Base-by-base conservation (phyloP, 2,113 vertebrate species). In the Ictidomys tridecemlineatus region DNA sequence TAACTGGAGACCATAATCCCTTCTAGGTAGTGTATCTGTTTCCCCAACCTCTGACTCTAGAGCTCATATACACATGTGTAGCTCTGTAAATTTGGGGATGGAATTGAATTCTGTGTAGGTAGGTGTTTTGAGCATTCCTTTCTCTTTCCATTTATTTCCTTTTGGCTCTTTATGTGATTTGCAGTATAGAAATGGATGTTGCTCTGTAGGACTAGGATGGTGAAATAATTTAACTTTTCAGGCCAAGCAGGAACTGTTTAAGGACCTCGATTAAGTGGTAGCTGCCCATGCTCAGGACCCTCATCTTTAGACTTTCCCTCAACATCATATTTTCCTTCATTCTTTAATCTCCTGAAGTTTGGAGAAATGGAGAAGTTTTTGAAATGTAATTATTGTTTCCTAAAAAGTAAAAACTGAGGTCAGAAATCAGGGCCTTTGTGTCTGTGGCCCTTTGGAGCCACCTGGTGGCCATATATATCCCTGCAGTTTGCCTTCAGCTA, bases 341-440 rank as follows among this genome's bases (percentile, higher is more conserved):
- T 14, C 14, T 97, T 92, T 58, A 56, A 8, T 94, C 61, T 97
- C 37, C 20, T 48, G n/a, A 67, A 89, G 82, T 85, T 94, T 77
- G 28, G 73, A 91, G 90, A 94, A 85, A 77, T 87, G n/a, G n/a
- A n/a, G n/a, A n/a, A n/a, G n/a, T n/a, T n/a, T n/a, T n/a, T n/a
- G 65, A 48, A 87, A 56, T 85, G n/a, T 80, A 42, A 37, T 83
- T 53, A 16, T 2, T 83, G 18, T 51, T 89, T 85, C 78, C 56
- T 37, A 67, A 48, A 87, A 85, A 91, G 61, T 26, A 63, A 80
- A 80, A 88, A 69, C 28, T 37, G 48, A 28, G 28, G 22, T 93
- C 51, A 84, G 70, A 89, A 93, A 45, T 63, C 13, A 32, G 37
- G 2, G 9, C 28, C 14, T 93, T 69, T 4, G 2, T 67, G 53